Base-by-base conservation (phyloP, 1,140 invertebrate genomes). In the Cotesia chilonis region DNA sequence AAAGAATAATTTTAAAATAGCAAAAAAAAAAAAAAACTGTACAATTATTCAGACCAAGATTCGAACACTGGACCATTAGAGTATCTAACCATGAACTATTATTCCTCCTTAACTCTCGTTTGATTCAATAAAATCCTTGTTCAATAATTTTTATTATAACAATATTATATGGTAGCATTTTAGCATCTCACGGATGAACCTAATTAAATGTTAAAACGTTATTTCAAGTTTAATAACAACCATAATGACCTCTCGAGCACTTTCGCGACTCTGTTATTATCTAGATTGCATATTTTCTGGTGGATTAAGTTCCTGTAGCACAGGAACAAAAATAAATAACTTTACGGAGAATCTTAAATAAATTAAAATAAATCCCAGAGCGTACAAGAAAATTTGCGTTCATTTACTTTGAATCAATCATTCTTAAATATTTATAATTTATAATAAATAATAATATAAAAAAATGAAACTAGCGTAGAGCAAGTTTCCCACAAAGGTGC, bases 261-360 rank as follows among this genome's bases (percentile, higher is more conserved):
- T 70, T 66, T 68, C 28, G 73, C 74, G 71, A 76, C 81, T 82
- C 81, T 83, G 84, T 85, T 83, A 85, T 85, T 85, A 85, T 83
- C 82, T 79, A 84, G 82, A 85, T 85, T 85, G 84, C 84, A 84
- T 84, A 85, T 85, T 85, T 85, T 85, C 84, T 84, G 83, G 78
- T 85, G 82, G 81, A 85, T 85, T 85, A 85, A 85, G 79, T 82
- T 82, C 78, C 72, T 68, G 74, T 55, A 76, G 74, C 76, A 74
- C 70, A 68, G 41, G 14, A 71, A 77, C 73, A 73, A 75, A 72
- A 76, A 75, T 72, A 35, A 59, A 37, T 4, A 4, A 52, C n/a
- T 57, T 20, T 20, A 2, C n/a, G n/a, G 12, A 12, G n/a, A 20
- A 57, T 12, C 5, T 4, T 57, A 47, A 47, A 47, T 47, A 47